phyloP scores from a whole-genome alignment of 2,113 vertebrate species.

The Chlorocebus sabaeus region DNA sequence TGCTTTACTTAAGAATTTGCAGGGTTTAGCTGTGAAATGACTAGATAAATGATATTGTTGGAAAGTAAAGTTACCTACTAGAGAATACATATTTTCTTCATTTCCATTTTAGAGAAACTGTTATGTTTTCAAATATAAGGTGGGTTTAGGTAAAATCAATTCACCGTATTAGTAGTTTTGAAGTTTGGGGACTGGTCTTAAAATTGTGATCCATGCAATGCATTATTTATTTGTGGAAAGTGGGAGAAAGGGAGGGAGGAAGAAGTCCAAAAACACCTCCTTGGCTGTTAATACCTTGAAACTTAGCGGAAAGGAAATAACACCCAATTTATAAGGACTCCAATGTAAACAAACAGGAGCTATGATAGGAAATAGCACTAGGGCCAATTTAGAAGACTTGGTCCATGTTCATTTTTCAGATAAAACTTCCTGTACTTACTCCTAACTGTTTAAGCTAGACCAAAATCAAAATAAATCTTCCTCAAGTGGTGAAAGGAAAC shows the following conservation, averaged over 20 bases:
- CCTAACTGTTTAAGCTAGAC: slow-evolving; percentile 30
- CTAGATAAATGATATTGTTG: slow-evolving; percentile 53
- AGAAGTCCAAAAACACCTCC: slow-evolving; percentile 42
- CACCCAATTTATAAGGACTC: slow-evolving; percentile 75
- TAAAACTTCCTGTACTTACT: slow-evolving; percentile 65
- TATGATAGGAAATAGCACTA: slow-evolving; percentile 66
- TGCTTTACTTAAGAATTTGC: slow-evolving; percentile 70
- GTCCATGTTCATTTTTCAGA: slow-evolving; percentile 69
- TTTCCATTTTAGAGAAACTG: slow-evolving; percentile 39
- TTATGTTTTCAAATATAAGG: neutral
- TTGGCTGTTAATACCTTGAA: slow-evolving; percentile 73
- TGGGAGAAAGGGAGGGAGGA: slow-evolving; percentile 16
- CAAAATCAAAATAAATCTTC: slow-evolving; percentile 57
- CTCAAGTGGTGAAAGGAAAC: slow-evolving; percentile 40
- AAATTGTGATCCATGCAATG: slow-evolving; percentile 43
- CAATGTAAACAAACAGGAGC: slow-evolving; percentile 75
- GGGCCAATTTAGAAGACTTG: slow-evolving; percentile 60
- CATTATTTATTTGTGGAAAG: slow-evolving; percentile 63
- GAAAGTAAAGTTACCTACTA: neutral
- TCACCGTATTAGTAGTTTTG: neutral
- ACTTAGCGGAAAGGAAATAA: slow-evolving; percentile 73
- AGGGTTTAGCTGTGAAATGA: slow-evolving; percentile 56
- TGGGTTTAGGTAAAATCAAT: slow-evolving; percentile 47
- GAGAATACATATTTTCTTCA: neutral
- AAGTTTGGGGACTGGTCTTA: slow-evolving; percentile 23